A percentile compares a stretch with the other conserved stretches of the same genome.
Evolutionary conservation across 2,797 vertebrate species (phyloP).

Genomic region (Pteronotus mesoamericanus): DNA sequence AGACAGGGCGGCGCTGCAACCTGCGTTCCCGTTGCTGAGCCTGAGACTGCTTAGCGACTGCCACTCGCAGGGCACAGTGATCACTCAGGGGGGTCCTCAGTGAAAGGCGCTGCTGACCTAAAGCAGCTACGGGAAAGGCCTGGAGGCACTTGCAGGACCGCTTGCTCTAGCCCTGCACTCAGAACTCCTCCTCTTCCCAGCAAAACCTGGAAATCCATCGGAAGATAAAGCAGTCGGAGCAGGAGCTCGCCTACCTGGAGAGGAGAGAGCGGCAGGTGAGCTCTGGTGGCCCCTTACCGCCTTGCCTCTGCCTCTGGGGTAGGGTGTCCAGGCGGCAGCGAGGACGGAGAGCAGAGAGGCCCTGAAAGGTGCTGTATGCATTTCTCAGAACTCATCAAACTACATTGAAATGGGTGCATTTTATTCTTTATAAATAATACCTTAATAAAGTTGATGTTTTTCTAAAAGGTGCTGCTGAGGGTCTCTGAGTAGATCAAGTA

Average conservation of each 20-base stretch:
- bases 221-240: constrained; percentile 96
- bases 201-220: constrained; percentile 99
- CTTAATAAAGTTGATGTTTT: not conserved
- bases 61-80: not conserved
- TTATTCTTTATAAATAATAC: not conserved
- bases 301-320: not conserved
- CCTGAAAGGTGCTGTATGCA: not conserved
- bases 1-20: not conserved
- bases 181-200: constrained; percentile 80
- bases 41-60: not conserved
- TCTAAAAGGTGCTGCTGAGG: not conserved
- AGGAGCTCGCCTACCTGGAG: constrained; percentile 94
- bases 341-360: not conserved
- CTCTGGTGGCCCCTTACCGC: not conserved
- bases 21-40: not conserved
- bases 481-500: not conserved
- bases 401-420: not conserved
- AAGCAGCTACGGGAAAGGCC: not conserved
- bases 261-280: constrained; percentile 94
- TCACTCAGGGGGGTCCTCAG: constrained; percentile 43
- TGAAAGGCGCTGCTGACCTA: not conserved
- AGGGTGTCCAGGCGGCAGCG: not conserved
- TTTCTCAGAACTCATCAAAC: not conserved
- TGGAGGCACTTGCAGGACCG: not conserved
- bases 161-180: constrained; percentile 17